These are phyloP conservation scores for Desmophyllum pertusum DNA, from an alignment of 92 coral and sea anemone species.

Conservation along the genomic window DNA sequence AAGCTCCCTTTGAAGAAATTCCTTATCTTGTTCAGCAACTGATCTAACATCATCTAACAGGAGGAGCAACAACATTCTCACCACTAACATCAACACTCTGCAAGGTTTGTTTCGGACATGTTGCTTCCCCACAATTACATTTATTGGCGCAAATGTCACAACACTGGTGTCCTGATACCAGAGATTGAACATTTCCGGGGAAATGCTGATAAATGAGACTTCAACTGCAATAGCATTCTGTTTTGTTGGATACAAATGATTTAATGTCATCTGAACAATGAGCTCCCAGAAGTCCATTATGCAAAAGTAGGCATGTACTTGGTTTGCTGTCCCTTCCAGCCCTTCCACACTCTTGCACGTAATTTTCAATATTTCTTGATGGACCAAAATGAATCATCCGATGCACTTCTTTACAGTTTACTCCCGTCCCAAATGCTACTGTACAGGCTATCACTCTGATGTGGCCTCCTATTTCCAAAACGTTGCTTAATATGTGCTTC, in stretches of 20 bases:
- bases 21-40: slow-evolving; percentile 31
- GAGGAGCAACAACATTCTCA: slow-evolving; percentile 7
- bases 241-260: slow-evolving; percentile 25
- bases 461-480: slow-evolving; percentile 46
- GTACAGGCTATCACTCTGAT: slow-evolving; percentile 53
- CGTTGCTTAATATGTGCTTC: slow-evolving; percentile 51
- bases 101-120: slow-evolving; percentile 24
- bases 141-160: slow-evolving; percentile 67
- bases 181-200: slow-evolving; percentile 36
- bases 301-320: slow-evolving; percentile 56
- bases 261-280: slow-evolving; percentile 61
- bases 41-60: slow-evolving; percentile 25
- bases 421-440: slow-evolving; percentile 67
- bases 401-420: slow-evolving; percentile 47
- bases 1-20: slow-evolving; percentile 12
- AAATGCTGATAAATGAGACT: slow-evolving; percentile 44
- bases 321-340: slow-evolving; percentile 62
- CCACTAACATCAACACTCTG: slow-evolving; percentile 13
- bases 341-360: slow-evolving; percentile 66
- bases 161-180: slow-evolving; percentile 52
- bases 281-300: slow-evolving; percentile 59
- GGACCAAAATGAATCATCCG: slow-evolving; percentile 64
- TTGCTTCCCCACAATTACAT: slow-evolving; percentile 48
- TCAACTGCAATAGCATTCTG: slow-evolving; percentile 50
- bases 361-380: slow-evolving; percentile 59